A percentile compares a stretch with the other conserved stretches of the same genome.
phyloP scores from a whole-genome alignment of 2,797 vertebrate genomes.

The Protosalanx chinensis region DNA sequence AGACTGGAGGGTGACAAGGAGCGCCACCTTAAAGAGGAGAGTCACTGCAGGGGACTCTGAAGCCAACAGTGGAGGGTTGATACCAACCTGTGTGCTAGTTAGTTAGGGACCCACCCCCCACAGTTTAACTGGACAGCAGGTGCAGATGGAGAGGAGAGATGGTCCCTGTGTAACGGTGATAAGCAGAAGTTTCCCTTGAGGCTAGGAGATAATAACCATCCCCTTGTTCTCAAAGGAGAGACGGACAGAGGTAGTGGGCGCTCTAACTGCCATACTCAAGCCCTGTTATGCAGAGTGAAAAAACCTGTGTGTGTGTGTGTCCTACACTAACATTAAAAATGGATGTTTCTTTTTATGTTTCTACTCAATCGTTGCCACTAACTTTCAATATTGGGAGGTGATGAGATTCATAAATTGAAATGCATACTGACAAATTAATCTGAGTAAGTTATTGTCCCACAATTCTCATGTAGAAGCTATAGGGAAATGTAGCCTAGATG shows the following conservation, averaged over 20 bases:
- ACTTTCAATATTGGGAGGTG: too few relatives aligned
- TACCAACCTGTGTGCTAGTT: neutral
- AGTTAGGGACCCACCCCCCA: neutral
- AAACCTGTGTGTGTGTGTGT: neutral
- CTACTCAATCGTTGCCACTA: too few relatives aligned
- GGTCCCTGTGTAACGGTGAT: conserved; percentile 1
- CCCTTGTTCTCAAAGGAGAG: neutral
- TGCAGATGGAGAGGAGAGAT: neutral
- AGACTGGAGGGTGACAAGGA: neutral
- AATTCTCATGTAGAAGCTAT: neutral
- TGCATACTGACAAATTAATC: neutral
- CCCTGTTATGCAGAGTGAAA: too few relatives aligned
- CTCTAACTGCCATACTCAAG: too few relatives aligned
- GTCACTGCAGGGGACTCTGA: neutral
- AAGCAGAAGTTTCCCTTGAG: conserved; percentile 17
- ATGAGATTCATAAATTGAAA: neutral
- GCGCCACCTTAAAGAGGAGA: neutral
- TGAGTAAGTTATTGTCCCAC: neutral
- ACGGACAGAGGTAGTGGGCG: neutral
- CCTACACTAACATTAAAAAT: neutral
- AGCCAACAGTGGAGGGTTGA: neutral
- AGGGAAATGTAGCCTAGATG: neutral
- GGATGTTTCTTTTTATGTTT: too few relatives aligned
- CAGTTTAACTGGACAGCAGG: neutral
- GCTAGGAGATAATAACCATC: conserved; percentile 3